These are phyloP conservation scores for Nibea albiflora DNA, from an alignment of 2,113 vertebrate genomes.

Conservation along the genomic window DNA sequence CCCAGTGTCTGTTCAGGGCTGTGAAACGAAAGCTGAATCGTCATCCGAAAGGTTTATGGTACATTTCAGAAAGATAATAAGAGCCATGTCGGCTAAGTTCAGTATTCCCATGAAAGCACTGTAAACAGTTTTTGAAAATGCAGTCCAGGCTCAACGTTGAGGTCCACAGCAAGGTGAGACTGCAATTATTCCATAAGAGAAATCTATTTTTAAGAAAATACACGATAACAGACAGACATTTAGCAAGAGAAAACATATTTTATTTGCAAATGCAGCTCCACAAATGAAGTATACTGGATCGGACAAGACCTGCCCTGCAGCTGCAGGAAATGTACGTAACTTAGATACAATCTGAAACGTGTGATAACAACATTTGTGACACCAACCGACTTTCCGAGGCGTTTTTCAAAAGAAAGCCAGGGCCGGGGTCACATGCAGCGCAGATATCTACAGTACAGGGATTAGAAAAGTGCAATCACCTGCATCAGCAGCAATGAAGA, in stretches of 20 bases:
- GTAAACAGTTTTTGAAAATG: constrained; percentile 23
- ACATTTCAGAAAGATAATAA: constrained; percentile 40
- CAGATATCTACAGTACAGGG: constrained; percentile 44
- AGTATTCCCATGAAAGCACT: constrained; percentile 16
- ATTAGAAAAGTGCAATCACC: constrained; percentile 53
- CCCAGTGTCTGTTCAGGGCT: constrained; percentile 11
- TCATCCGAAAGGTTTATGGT: neutral
- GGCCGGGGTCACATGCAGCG: constrained; percentile 33
- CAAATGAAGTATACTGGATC: constrained; percentile 2
- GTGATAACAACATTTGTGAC: constrained; percentile 54
- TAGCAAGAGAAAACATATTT: constrained; percentile 19
- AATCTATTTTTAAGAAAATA: too few relatives aligned
- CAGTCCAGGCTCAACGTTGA: constrained; percentile 1
- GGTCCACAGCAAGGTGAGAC: constrained; percentile 2
- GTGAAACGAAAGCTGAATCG: constrained; percentile 25
- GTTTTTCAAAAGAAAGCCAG: constrained; percentile 25
- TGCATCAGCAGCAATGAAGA: constrained; percentile 62
- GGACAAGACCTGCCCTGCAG: constrained; percentile 23
- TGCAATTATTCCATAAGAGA: neutral
- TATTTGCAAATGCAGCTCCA: neutral
- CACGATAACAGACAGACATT: neutral
- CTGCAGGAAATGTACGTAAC: constrained; percentile 58
- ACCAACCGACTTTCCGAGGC: constrained; percentile 56
- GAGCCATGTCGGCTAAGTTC: constrained; percentile 1
- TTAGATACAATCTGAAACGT: constrained; percentile 53